Evolutionary conservation across 1,140 invertebrate species (phyloP).

Genomic region (Pseudomyrmex concolor): DNA sequence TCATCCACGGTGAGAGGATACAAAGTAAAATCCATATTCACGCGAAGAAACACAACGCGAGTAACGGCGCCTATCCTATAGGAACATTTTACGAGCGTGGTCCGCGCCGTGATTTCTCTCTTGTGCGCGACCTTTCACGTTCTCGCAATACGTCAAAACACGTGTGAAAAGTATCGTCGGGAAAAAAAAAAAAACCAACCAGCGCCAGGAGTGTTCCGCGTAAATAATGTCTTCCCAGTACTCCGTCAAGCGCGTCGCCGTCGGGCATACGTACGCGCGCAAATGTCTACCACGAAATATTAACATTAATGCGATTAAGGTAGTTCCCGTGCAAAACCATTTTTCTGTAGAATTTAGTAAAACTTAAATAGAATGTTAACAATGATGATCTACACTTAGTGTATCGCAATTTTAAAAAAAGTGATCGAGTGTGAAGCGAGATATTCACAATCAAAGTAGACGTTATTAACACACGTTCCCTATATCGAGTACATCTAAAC

Average conservation of each 20-base stretch:
- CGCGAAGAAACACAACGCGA: slow-evolving; percentile 8
- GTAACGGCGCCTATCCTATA: not conserved
- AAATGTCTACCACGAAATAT: slow-evolving; percentile 1
- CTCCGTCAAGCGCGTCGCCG: not conserved
- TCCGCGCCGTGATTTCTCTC: slow-evolving; percentile 46
- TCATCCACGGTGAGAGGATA: slow-evolving; percentile 5
- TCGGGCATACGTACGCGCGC: not conserved
- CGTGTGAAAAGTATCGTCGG: slow-evolving; percentile 59
- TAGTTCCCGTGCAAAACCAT: too few relatives aligned
- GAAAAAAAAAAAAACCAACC: not conserved
- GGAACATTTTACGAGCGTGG: slow-evolving; percentile 63
- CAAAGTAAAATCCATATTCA: slow-evolving; percentile 57
- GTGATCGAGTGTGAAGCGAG: too few relatives aligned
- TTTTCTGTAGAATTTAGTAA: too few relatives aligned
- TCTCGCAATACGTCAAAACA: slow-evolving; percentile 62
- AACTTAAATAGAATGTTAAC: too few relatives aligned
- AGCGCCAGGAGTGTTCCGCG: slow-evolving; percentile 21
- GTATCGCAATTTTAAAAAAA: too few relatives aligned
- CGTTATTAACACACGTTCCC: too few relatives aligned
- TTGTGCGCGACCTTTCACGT: slow-evolving; percentile 57
- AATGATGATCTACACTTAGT: too few relatives aligned
- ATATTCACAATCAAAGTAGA: too few relatives aligned
- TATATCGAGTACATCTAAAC: too few relatives aligned
- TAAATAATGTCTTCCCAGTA: slow-evolving; percentile 52
- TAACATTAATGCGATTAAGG: not conserved